These are phyloP conservation scores for Rissa tridactyla DNA, from an alignment of 2,113 vertebrate species.

Conservation along the genomic window DNA sequence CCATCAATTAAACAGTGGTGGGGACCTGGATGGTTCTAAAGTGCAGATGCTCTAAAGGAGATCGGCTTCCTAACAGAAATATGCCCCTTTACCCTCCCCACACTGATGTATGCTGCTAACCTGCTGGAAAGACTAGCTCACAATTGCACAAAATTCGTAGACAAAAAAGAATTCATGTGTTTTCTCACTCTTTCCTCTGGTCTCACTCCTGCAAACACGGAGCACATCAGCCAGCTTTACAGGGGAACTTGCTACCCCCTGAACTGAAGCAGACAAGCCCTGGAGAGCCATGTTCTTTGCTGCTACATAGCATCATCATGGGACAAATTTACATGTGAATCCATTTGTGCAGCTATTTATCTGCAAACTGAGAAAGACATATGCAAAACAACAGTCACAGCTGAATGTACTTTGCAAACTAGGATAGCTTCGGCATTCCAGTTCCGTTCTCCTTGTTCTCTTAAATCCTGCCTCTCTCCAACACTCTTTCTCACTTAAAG, in stretches of 20 bases:
- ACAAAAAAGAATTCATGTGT: neutral
- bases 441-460: rapidly evolving
- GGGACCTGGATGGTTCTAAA: neutral
- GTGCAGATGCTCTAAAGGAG: neutral
- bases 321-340: neutral
- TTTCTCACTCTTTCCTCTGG: neutral
- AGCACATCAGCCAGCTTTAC: neutral
- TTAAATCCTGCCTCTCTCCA: neutral
- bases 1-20: neutral
- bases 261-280: neutral
- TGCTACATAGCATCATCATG: neutral
- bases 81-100: neutral
- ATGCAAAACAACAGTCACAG: neutral
- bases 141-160: neutral
- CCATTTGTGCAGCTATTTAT: neutral
- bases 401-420: neutral
- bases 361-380: neutral
- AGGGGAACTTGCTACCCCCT: neutral
- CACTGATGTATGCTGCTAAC: neutral
- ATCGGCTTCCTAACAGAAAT: neutral
- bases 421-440: neutral
- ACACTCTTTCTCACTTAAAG: neutral
- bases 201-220: neutral
- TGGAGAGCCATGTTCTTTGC: neutral
- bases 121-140: neutral